Conservation (phyloP, 2,888 invertebrate genomes). For the Trissonchulus sp. region DNA sequence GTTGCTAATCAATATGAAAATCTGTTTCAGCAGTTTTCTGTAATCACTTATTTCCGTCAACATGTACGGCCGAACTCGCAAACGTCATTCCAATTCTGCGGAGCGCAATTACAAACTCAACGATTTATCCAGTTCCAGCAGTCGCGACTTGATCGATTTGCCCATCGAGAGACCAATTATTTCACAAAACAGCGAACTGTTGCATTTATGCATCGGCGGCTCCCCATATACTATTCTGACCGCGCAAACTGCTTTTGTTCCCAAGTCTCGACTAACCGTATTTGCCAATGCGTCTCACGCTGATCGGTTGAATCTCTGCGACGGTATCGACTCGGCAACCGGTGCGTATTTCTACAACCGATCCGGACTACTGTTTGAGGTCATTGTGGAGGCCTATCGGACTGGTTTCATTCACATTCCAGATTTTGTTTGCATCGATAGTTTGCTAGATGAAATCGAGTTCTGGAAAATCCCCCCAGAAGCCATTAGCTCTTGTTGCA, state of each 20-base stretch:
- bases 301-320: constrained; percentile 33
- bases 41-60: too few species aligned
- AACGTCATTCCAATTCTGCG: background rate
- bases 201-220: background rate
- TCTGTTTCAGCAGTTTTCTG: too few species aligned
- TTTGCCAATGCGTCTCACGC: constrained; percentile 32
- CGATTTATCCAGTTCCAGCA: background rate
- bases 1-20: too few species aligned
- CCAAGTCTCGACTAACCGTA: background rate
- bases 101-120: background rate
- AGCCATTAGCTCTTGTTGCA: constrained; percentile 26
- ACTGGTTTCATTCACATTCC: constrained; percentile 53
- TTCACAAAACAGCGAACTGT: too few species aligned
- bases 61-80: background rate
- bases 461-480: constrained; percentile 49
- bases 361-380: constrained; percentile 42
- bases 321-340: constrained; percentile 41
- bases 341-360: constrained; percentile 46
- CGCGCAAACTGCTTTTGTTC: background rate
- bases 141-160: background rate
- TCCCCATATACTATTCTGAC: background rate
- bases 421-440: constrained; percentile 55
- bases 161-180: too few species aligned
- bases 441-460: constrained; percentile 55
- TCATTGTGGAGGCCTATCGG: constrained; percentile 45